Conservation (phyloP, 2,113 vertebrate genomes). For the Theristicus caerulescens region DNA sequence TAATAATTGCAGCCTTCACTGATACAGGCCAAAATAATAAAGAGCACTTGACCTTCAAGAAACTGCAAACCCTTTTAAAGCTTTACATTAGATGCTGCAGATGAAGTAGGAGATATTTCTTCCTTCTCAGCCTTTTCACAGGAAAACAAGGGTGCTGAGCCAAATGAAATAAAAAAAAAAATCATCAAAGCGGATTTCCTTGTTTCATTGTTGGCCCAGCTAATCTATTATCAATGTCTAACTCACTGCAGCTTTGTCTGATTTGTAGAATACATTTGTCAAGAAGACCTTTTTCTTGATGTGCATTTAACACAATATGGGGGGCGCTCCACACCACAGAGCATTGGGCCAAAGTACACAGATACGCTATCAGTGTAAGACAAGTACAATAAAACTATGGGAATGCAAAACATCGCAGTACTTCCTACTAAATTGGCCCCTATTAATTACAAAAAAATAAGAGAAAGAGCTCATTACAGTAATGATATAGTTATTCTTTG, state of each 20-base stretch:
- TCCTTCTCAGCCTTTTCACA: not conserved
- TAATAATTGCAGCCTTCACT: not conserved
- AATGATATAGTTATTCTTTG: not conserved
- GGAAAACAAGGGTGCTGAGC: not conserved
- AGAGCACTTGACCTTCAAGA: not conserved
- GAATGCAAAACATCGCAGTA: not conserved
- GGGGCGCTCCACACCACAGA: not conserved
- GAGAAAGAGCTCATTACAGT: not conserved
- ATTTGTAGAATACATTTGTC: not conserved
- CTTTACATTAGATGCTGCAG: not conserved
- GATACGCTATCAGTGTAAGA: not conserved
- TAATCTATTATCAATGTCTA: not conserved
- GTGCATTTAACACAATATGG: not conserved
- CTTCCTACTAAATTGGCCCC: not conserved
- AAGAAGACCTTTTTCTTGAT: not conserved
- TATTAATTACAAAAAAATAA: not conserved
- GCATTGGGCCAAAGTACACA: not conserved
- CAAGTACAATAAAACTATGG: not conserved
- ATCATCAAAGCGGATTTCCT: not conserved
- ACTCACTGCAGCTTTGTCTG: not conserved
- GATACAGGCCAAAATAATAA: constrained; percentile 2
- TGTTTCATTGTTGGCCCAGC: not conserved
- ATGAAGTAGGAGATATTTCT: not conserved
- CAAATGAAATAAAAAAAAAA: not conserved
- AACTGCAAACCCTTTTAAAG: not conserved